These are phyloP conservation scores for Dendrophyllia cribrosa DNA, from an alignment of 64 coral and sea anemone species.

Conservation along the genomic window DNA sequence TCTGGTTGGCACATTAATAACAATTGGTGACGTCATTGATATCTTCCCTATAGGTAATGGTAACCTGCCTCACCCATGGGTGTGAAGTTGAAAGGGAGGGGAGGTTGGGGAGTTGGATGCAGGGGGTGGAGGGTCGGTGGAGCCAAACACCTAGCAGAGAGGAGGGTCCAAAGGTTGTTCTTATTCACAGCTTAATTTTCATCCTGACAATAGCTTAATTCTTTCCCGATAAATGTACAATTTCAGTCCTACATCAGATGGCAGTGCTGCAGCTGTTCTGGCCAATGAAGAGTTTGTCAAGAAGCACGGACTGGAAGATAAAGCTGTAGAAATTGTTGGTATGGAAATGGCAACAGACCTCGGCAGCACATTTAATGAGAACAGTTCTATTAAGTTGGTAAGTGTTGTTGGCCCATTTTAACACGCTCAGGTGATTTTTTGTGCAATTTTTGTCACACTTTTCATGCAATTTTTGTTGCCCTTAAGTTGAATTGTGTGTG, in stretches of 20 bases:
- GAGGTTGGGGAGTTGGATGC: too few relatives aligned
- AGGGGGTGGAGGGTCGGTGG: too few relatives aligned
- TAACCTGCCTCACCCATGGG: too few relatives aligned
- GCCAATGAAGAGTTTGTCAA: slow-evolving; percentile 94
- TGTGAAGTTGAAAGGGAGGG: too few relatives aligned
- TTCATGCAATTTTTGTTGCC: too few relatives aligned
- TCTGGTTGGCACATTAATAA: too few relatives aligned
- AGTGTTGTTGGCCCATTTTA: background rate
- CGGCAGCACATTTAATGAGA: slow-evolving; percentile 87
- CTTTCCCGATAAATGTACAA: background rate
- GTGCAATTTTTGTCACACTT: too few relatives aligned
- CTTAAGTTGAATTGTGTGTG: too few relatives aligned
- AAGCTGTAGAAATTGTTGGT: slow-evolving; percentile 92
- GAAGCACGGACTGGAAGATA: slow-evolving; percentile 55
- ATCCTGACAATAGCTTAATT: background rate
- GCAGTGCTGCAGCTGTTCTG: slow-evolving; percentile 91
- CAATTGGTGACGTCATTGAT: too few relatives aligned
- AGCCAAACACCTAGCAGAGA: too few relatives aligned
- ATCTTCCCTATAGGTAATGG: too few relatives aligned
- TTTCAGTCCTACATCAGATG: slow-evolving; percentile 94
- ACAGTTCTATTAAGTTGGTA: slow-evolving; percentile 97
- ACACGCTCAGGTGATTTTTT: too few relatives aligned
- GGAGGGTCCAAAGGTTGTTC: background rate
- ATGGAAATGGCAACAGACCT: slow-evolving; percentile 99
- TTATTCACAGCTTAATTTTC: background rate